Conservation (phyloP, 2,113 vertebrate species). For the Antennarius striatus region DNA sequence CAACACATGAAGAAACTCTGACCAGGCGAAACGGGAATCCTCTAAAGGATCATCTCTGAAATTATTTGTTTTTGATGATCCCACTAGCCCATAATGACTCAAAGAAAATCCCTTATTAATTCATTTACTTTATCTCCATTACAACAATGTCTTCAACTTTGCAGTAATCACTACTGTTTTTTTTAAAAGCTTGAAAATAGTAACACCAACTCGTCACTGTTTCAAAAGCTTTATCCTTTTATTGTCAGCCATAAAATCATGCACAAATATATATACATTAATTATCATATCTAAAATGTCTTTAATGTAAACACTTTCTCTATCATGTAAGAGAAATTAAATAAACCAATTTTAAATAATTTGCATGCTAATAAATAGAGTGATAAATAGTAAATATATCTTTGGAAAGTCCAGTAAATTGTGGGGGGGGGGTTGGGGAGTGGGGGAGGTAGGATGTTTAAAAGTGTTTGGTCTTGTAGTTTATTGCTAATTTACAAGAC, state of each 20-base stretch:
- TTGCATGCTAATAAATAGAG: constrained; percentile 71
- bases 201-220: constrained; percentile 47
- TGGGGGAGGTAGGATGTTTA: constrained; percentile 54
- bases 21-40: constrained; percentile 22
- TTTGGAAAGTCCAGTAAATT: constrained; percentile 69
- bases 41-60: constrained; percentile 21
- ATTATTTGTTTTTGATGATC: constrained; percentile 28
- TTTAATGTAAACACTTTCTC: no score
- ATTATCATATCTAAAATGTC: constrained; percentile 39
- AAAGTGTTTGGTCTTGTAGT: constrained; percentile 11
- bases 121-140: constrained; percentile 17
- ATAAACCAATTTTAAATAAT: constrained; percentile 68
- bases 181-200: constrained; percentile 15
- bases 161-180: constrained; percentile 19
- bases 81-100: constrained; percentile 18
- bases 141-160: constrained; percentile 24
- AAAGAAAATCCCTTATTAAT: constrained; percentile 21
- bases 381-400: constrained; percentile 65
- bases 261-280: constrained; percentile 36
- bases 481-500: constrained; percentile 44
- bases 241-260: constrained; percentile 48
- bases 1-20: constrained; percentile 70
- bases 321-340: constrained; percentile 54
- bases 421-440: background rate
- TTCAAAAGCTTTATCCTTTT: constrained; percentile 61